Conservation (phyloP, 2,888 invertebrate species). For the Oegoconia quadripuncta region DNA sequence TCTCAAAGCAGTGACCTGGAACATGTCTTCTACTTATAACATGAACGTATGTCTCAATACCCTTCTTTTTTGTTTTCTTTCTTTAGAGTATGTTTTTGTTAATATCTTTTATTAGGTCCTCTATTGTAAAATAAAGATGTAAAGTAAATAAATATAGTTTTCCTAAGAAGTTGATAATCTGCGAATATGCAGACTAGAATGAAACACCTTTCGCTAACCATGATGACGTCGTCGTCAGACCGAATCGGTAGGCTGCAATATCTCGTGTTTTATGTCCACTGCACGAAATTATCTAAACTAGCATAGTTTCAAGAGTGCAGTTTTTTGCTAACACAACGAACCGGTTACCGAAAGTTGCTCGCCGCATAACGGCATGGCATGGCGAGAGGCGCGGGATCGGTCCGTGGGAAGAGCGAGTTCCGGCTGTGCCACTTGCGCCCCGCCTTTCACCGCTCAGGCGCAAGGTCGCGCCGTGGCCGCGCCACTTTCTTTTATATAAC, state of each 20-base stretch:
- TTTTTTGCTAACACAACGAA: conserved; percentile 48
- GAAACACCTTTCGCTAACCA: conserved; percentile 21
- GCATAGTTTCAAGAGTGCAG: conserved; percentile 40
- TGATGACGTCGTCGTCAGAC: conserved; percentile 13
- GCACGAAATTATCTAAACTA: conserved; percentile 33
- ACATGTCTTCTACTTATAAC: too few relatives aligned
- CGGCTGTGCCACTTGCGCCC: conserved; percentile 70
- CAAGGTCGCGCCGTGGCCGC: conserved; percentile 73
- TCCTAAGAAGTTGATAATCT: too few relatives aligned
- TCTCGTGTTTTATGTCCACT: conserved; percentile 43
- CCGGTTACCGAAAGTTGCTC: conserved; percentile 64
- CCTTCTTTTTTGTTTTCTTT: too few relatives aligned
- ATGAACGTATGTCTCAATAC: too few relatives aligned
- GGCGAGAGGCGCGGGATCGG: conserved; percentile 54
- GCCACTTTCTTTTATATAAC: conserved; percentile 78
- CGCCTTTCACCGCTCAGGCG: conserved; percentile 75
- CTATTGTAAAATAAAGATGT: too few relatives aligned
- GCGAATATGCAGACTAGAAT: too few relatives aligned
- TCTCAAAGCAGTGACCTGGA: too few relatives aligned
- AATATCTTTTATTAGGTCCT: too few relatives aligned
- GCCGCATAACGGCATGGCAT: conserved; percentile 44
- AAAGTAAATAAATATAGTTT: too few relatives aligned
- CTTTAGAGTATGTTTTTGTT: too few relatives aligned
- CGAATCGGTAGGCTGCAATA: conserved; percentile 27
- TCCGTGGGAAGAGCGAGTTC: conserved; percentile 73